A percentile compares a stretch with the other conserved stretches of the same genome.
Conservation (phyloP, 2,797 vertebrate genomes). For the Cryptoblepharus egeriae region DNA sequence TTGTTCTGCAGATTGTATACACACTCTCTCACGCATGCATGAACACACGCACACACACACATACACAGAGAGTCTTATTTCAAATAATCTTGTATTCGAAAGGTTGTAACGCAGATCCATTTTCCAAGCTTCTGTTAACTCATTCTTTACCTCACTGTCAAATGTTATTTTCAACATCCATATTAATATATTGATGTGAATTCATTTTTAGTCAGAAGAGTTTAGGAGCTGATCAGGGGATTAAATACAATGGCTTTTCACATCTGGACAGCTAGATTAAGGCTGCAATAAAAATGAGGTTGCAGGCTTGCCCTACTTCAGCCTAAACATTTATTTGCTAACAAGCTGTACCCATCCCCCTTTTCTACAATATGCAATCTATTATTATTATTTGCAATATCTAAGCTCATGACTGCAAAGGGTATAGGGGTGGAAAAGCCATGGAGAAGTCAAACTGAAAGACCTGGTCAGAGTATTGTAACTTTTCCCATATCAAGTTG, state of each 20-base stretch:
- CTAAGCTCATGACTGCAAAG: conserved; percentile 26
- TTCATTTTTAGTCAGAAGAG: conserved; percentile 44
- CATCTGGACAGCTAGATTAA: conserved; percentile 42
- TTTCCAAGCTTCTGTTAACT: conserved; percentile 17
- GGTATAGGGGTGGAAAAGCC: neutral
- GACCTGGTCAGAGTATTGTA: neutral
- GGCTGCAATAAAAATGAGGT: conserved; percentile 50
- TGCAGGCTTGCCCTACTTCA: conserved; percentile 46
- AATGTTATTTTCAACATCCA: conserved; percentile 9
- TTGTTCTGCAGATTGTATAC: too few relatives aligned
- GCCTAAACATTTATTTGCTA: conserved; percentile 32
- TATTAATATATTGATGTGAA: neutral
- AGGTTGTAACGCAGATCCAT: conserved; percentile 15
- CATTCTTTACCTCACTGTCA: conserved; percentile 18
- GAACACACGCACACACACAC: too few relatives aligned
- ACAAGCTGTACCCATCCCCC: neutral
- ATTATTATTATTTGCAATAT: conserved; percentile 23
- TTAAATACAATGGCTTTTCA: conserved; percentile 47
- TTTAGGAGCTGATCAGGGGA: conserved; percentile 43
- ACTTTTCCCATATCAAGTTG: neutral
- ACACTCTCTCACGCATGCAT: too few relatives aligned
- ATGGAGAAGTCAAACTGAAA: conserved; percentile 2
- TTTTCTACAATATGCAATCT: conserved; percentile 2
- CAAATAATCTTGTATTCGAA: too few relatives aligned
- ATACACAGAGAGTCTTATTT: too few relatives aligned